Evolutionary conservation across 2,888 invertebrate species (phyloP), one percentile per base, ranked within the genome.

Genomic region (Mesochorus sp.): DNA sequence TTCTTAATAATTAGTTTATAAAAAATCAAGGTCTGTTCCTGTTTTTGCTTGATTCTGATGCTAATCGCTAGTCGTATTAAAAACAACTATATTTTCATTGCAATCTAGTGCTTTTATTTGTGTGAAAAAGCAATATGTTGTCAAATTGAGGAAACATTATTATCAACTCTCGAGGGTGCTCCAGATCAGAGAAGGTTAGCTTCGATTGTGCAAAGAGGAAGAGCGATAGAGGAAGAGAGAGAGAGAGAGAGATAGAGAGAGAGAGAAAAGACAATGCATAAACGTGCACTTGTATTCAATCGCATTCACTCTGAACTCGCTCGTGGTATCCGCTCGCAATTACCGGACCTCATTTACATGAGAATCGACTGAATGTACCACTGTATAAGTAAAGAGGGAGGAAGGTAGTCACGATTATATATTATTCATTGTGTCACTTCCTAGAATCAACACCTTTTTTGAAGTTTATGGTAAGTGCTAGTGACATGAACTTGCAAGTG

Each of bases 281-380:
- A 72, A 21, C 42, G 42, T 67, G 49, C 34, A 72, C 14, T n/a
- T 47, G 55, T 44, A 67, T 53, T 61, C 53, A 61, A 77, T 77
- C 55, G 76, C 67, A 77, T 77, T 72, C 61, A 55, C 71, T 66
- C 34, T 10, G 44, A 39, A 44, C 34, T 74, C 66, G 28, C 34
- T 28, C 57, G 49, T 59, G 67, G 21, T 67, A 55, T 67, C 61
- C 67, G 59, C 61, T 72, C 53, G 72, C 47, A 77, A 77, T 77
- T 72, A 77, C 66, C 53, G 72, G 72, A 67, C 61, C 47, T 72
- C 66, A 72, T 77, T 77, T 77, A 67, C 76, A 72, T 77, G 72
- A 77, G 66, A 77, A 77, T 77, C 61, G 72, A 61, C 67, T 67
- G 72, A 61, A 72, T 61, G 72, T 53, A 49, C 53, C 31, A 39